Evolutionary conservation across 2,888 invertebrate species (phyloP).

Genomic region (Chydorus sphaericus): DNA sequence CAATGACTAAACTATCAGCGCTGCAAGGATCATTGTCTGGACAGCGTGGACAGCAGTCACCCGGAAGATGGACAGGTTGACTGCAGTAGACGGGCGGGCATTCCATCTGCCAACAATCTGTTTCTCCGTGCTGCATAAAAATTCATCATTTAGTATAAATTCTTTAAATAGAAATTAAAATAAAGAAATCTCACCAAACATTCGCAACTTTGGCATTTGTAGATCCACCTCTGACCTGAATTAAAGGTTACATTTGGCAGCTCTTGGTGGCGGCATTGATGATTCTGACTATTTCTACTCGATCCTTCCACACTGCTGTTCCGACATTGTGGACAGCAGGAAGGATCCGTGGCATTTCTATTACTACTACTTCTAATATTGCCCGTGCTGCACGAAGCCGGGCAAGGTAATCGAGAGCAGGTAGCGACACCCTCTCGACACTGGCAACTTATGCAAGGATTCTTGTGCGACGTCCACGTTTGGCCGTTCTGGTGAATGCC

Average conservation of each 20-base stretch:
- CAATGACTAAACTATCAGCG: too few relatives aligned
- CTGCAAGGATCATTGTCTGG: constrained; percentile 40
- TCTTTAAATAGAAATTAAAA: background rate
- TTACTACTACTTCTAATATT: background rate
- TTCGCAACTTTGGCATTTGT: constrained; percentile 83
- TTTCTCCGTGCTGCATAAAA: constrained; percentile 51
- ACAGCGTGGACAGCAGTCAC: constrained; percentile 56
- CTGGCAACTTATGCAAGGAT: constrained; percentile 19
- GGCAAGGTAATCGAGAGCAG: constrained; percentile 50
- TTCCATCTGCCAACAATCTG: constrained; percentile 76
- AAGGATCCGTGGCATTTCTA: background rate
- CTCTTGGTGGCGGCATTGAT: constrained; percentile 65
- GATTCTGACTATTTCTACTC: constrained; percentile 28
- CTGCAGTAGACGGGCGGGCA: constrained; percentile 56
- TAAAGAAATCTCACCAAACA: constrained; percentile 46
- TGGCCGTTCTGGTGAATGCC: constrained; percentile 17
- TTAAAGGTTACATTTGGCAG: constrained; percentile 55
- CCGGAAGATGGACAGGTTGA: constrained; percentile 44
- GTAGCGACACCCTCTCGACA: constrained; percentile 30
- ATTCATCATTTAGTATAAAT: background rate
- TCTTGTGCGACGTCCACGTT: constrained; percentile 17
- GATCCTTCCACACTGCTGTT: too few relatives aligned
- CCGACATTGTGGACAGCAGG: constrained; percentile 72
- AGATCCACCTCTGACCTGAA: constrained; percentile 76
- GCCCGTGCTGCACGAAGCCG: background rate